Conservation (phyloP, 2,888 invertebrate genomes). For the Ormyrus nitidulus region DNA sequence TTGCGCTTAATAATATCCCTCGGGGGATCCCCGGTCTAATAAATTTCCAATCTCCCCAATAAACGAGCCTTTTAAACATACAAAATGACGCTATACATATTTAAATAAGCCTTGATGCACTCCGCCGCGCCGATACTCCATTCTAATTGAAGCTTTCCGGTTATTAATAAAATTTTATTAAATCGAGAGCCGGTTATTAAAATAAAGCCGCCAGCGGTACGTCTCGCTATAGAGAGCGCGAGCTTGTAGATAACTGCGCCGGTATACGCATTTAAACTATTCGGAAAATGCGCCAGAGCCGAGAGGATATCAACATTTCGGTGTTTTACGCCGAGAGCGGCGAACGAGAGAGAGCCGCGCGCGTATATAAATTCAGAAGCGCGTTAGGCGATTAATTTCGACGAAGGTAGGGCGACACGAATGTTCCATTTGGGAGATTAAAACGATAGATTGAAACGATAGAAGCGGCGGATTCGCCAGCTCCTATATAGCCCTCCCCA, state of each 20-base stretch:
- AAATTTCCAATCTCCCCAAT: background rate
- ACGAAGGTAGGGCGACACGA: conserved; percentile 52
- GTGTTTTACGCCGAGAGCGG: too few relatives aligned
- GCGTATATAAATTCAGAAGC: conserved; percentile 50
- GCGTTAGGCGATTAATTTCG: conserved; percentile 55
- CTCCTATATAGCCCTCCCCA: conserved; percentile 36
- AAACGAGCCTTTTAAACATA: too few relatives aligned
- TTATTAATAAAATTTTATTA: conserved; percentile 9
- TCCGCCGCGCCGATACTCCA: too few relatives aligned
- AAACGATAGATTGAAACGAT: conserved; percentile 56
- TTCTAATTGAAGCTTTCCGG: background rate
- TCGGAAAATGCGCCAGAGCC: conserved; percentile 19
- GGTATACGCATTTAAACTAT: background rate
- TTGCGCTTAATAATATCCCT: background rate
- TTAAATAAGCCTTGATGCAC: too few relatives aligned
- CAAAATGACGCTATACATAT: too few relatives aligned
- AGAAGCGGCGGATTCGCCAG: conserved; percentile 47
- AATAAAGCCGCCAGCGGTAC: background rate
- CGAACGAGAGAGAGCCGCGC: too few relatives aligned
- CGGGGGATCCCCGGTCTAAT: background rate
- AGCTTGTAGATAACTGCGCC: background rate
- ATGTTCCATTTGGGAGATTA: conserved; percentile 58
- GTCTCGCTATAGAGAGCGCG: background rate
- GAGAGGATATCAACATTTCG: too few relatives aligned
- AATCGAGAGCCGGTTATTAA: conserved; percentile 20